Conservation (phyloP, 1,140 invertebrate species). For the Centruroides sculpturatus region DNA sequence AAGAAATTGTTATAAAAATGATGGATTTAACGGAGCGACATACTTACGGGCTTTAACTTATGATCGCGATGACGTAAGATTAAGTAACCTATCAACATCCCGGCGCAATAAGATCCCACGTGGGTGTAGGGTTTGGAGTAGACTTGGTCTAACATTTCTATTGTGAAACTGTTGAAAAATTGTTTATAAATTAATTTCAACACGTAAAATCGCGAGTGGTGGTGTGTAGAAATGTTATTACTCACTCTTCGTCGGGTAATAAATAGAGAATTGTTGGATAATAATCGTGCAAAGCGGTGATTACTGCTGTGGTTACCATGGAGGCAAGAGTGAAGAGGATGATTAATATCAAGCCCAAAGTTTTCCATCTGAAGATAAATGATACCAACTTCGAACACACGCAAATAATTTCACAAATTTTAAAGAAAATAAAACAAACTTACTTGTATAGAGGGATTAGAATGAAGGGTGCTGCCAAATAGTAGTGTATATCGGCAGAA, state of each 20-base stretch:
- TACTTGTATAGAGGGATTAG: conserved; percentile 16
- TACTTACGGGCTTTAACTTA: not conserved
- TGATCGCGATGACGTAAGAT: conserved; percentile 5
- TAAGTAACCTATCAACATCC: conserved; percentile 14
- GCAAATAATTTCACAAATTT: no score
- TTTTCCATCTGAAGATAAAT: conserved; percentile 1
- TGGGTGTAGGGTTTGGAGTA: conserved; percentile 19
- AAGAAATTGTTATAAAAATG: no score
- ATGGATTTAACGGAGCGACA: not conserved
- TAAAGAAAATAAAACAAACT: not conserved
- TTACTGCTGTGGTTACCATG: conserved; percentile 1
- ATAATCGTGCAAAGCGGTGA: conserved; percentile 8
- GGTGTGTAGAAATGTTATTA: not conserved
- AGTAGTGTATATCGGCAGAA: conserved; percentile 18
- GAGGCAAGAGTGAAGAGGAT: conserved; percentile 2
- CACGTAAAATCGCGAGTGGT: no score
- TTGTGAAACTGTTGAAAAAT: conserved; percentile 3
- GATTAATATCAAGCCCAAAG: conserved; percentile 1
- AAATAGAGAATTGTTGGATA: conserved; percentile 14
- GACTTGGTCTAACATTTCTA: conserved; percentile 8
- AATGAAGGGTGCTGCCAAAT: conserved; percentile 10
- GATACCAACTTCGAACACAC: no score
- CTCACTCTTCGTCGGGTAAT: conserved; percentile 15
- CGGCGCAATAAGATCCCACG: conserved; percentile 16
- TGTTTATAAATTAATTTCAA: no score